phyloP scores from a whole-genome alignment of 2,113 vertebrate genomes.

The Etheostoma cragini region DNA sequence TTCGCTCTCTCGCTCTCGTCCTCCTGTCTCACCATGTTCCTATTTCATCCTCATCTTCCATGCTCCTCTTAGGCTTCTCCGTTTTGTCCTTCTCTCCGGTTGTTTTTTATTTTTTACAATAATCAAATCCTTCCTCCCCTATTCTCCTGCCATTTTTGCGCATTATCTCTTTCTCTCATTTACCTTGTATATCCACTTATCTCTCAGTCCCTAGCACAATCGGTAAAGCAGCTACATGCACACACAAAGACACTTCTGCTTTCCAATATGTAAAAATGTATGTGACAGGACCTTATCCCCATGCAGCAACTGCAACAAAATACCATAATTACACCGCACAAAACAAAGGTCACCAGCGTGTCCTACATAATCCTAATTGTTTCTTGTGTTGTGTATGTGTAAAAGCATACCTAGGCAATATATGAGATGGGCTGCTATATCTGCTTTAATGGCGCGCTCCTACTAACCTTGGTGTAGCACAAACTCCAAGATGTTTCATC shows the following conservation, averaged over 20 bases:
- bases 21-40: conserved; percentile 35
- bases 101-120: not conserved
- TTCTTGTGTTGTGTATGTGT: not conserved
- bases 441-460: not conserved
- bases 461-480: not conserved
- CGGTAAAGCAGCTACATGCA: not conserved
- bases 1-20: conserved; percentile 10
- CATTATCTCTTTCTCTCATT: not conserved
- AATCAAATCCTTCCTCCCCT: conserved; percentile 8
- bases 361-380: conserved; percentile 26
- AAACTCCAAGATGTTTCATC: not conserved
- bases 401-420: not conserved
- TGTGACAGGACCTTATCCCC: conserved; percentile 35
- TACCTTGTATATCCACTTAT: not conserved
- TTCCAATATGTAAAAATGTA: conserved; percentile 39
- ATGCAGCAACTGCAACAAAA: conserved; percentile 31
- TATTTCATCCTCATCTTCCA: conserved; percentile 1
- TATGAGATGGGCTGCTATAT: not conserved
- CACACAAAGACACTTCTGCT: not conserved
- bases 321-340: conserved; percentile 39
- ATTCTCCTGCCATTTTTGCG: not conserved
- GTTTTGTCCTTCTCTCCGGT: not conserved
- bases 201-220: not conserved
- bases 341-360: conserved; percentile 52
- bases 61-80: conserved; percentile 17